phyloP scores from a whole-genome alignment of 2,888 invertebrate genomes.

The Tanypteryx hageni region DNA sequence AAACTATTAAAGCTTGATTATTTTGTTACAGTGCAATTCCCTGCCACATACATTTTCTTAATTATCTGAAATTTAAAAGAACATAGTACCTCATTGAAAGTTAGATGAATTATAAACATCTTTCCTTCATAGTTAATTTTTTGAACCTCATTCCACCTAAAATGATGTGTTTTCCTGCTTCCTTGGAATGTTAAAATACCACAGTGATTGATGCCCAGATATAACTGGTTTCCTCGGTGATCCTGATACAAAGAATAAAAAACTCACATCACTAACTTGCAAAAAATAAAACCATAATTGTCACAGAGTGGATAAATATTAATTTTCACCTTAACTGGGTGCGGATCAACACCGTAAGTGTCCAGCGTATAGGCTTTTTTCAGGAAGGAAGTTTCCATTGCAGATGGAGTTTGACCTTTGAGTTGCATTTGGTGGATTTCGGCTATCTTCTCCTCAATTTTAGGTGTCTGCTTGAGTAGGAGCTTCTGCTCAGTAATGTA shows the following conservation, averaged over 20 bases:
- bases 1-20: too few relatives aligned
- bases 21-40: too few relatives aligned
- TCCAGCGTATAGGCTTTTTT: slow-evolving; percentile 94
- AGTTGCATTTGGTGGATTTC: slow-evolving; percentile 93
- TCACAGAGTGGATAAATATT: slow-evolving; percentile 36
- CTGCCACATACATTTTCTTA: too few relatives aligned
- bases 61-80: too few relatives aligned
- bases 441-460: slow-evolving; percentile 94
- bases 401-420: slow-evolving; percentile 90
- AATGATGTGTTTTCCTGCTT: slow-evolving; percentile 94
- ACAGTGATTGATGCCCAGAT: slow-evolving; percentile 95
- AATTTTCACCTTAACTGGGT: slow-evolving; percentile 91
- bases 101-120: slow-evolving; percentile 97
- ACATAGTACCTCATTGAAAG: slow-evolving; percentile 87
- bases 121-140: slow-evolving; percentile 98
- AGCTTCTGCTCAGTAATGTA: slow-evolving; percentile 95
- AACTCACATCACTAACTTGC: neutral
- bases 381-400: slow-evolving; percentile 93
- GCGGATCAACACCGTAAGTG: slow-evolving; percentile 98
- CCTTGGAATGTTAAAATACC: slow-evolving; percentile 97
- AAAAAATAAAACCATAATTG: neutral
- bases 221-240: slow-evolving; percentile 93
- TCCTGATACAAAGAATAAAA: slow-evolving; percentile 80
- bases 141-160: slow-evolving; percentile 96
- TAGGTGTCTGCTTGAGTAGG: slow-evolving; percentile 93